Base-by-base conservation (phyloP, 1,140 invertebrate genomes). In the Lordiphosa stackelbergi region DNA sequence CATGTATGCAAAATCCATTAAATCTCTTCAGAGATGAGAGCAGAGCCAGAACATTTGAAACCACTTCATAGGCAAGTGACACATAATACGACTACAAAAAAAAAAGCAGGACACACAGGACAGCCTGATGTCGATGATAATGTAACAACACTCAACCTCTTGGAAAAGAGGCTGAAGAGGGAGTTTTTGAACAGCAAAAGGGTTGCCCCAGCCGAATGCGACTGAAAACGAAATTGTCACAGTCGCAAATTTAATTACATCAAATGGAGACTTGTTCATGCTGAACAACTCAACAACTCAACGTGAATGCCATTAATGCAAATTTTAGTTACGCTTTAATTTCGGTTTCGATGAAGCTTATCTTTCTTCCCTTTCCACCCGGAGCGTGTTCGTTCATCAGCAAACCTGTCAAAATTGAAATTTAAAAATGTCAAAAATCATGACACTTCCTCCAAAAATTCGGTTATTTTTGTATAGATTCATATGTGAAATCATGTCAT, bases 1-100 rank as follows among this genome's bases (percentile, higher is more conserved):
- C 54, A 56, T 69, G 63, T 65, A 75, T 85, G 72, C 69, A 70
- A 81, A 85, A 85, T 85, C 72, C 81, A 85, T 85, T 85, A 85
- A 85, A 85, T 79, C 81, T 81, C 81, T 85, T 59, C 48, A 73
- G 69, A 66, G 53, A 28, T 40, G 19, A 43, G 54, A 58, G 46
- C 49, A 69, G 49, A 61, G 37, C 59, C 28, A 22, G 42, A 40
- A 56, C 66, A 83, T 84, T 78, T 64, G 78, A 79, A 73, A 69
- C 47, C 65, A 81, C 74, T 85, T 85, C 68, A 66, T 51, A 45
- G 46, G 53, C 73, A 45, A 45, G 53, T 85, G 79, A 85, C 81
- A 85, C 58, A 75, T 69, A 85, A 85, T 85, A 85, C 42, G 74
- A 85, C 74, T 85, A 85, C 65, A 79, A 73, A 85, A 55, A 46